phyloP scores from a whole-genome alignment of 2,113 vertebrate genomes.

The Riparia riparia region DNA sequence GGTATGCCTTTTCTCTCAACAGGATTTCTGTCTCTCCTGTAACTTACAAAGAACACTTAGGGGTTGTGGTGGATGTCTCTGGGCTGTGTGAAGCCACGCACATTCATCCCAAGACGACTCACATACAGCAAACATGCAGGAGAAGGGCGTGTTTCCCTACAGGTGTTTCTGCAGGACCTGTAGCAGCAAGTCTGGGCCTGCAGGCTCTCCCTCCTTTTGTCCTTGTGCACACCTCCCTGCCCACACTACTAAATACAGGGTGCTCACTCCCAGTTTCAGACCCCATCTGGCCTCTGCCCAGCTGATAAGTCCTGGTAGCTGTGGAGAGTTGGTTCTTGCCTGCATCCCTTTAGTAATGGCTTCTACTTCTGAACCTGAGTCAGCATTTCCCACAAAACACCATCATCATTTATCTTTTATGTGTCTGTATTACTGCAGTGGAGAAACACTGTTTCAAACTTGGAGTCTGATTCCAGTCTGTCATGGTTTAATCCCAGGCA shows the following conservation, averaged over 20 bases:
- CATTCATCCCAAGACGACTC: fast-evolving
- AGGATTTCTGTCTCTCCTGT: neutral
- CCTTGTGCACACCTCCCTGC: neutral
- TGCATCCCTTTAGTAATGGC: neutral
- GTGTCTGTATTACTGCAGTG: neutral
- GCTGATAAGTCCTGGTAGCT: fast-evolving
- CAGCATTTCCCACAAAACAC: neutral
- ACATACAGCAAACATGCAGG: fast-evolving
- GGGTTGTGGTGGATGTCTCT: neutral
- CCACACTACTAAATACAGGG: neutral
- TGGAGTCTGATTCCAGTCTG: neutral
- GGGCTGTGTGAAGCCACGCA: fast-evolving
- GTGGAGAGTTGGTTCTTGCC: neutral
- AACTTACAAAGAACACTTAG: fast-evolving
- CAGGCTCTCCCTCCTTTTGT: neutral
- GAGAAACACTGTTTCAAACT: neutral
- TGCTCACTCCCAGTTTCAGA: neutral
- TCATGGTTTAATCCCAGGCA: neutral
- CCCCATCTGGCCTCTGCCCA: neutral
- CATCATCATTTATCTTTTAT: neutral
- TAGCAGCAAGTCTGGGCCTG: neutral
- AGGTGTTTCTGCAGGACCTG: neutral
- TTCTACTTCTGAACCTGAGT: neutral
- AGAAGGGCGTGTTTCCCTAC: fast-evolving
- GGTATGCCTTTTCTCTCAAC: fast-evolving